A percentile compares a stretch with the other conserved stretches of the same genome.
These are phyloP conservation scores for Drosophila leontia DNA, from an alignment of 1,140 invertebrate genomes.

Conservation along the genomic window DNA sequence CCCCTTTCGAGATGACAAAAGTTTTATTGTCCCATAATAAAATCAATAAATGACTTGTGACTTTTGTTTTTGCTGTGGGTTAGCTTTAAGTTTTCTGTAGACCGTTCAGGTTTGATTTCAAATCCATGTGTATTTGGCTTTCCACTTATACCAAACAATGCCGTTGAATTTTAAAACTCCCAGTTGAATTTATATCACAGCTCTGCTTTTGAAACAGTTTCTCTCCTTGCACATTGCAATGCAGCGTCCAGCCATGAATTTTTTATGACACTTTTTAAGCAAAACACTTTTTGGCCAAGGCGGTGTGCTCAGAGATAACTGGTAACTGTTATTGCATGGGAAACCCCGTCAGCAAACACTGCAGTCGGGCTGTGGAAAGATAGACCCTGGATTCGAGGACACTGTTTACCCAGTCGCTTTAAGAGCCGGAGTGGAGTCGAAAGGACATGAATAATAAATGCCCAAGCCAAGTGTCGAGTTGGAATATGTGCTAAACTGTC, in stretches of 20 bases:
- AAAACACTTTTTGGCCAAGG: slow-evolving; percentile 29
- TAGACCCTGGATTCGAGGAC: slow-evolving; percentile 12
- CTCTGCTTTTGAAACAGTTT: slow-evolving; percentile 15
- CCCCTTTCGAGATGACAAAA: slow-evolving; percentile 34
- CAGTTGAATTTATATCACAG: neutral
- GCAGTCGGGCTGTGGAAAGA: slow-evolving; percentile 31
- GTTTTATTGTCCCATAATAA: slow-evolving; percentile 43
- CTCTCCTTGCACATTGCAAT: slow-evolving; percentile 40
- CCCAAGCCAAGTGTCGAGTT: slow-evolving; percentile 28
- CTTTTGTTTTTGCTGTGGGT: slow-evolving; percentile 30
- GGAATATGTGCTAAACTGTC: slow-evolving; percentile 78
- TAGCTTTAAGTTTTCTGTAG: slow-evolving; percentile 33
- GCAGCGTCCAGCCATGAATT: slow-evolving; percentile 67
- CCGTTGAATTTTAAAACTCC: neutral
- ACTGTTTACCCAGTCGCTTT: slow-evolving; percentile 20
- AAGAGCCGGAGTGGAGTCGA: slow-evolving; percentile 9
- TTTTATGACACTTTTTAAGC: slow-evolving; percentile 66
- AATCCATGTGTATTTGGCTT: neutral
- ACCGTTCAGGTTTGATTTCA: neutral
- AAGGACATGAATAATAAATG: slow-evolving; percentile 71
- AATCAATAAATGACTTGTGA: slow-evolving; percentile 69
- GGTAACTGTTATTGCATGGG: slow-evolving; percentile 21
- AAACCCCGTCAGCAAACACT: slow-evolving; percentile 48
- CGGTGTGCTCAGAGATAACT: slow-evolving; percentile 29
- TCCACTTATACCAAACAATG: neutral